Percentiles rank a stretch among this genome's conserved stretches.
These are phyloP conservation scores for Schrankia costaestrigalis DNA, from an alignment of 2,888 invertebrate species.

Conservation along the genomic window DNA sequence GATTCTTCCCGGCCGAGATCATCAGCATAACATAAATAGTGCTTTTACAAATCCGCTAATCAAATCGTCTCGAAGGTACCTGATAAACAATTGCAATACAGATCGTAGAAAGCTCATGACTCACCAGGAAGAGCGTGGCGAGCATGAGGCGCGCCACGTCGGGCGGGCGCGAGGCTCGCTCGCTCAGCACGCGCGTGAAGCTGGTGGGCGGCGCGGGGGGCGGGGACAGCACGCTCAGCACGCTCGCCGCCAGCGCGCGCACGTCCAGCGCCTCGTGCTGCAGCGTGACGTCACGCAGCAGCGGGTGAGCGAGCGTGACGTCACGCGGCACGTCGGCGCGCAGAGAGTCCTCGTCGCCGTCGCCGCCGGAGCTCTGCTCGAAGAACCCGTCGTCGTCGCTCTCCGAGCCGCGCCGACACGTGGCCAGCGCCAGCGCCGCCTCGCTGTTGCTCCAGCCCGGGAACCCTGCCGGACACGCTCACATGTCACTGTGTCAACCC, in stretches of 20 bases:
- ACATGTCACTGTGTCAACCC: background rate
- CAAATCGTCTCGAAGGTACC: too few relatives aligned
- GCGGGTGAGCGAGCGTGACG: too few relatives aligned
- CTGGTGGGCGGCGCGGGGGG: constrained; percentile 3
- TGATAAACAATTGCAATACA: too few relatives aligned
- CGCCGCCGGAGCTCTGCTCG: constrained; percentile 57
- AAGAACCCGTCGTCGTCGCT: constrained; percentile 72
- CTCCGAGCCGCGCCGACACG: constrained; percentile 22
- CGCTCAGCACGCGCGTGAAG: constrained; percentile 12
- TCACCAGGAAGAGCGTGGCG: constrained; percentile 25
- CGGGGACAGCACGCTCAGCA: constrained; percentile 29
- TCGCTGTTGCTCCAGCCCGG: constrained; percentile 37
- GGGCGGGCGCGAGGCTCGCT: constrained; percentile 2
- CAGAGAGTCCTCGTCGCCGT: constrained; percentile 5
- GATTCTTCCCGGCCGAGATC: too few relatives aligned
- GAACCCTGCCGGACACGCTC: constrained; percentile 32
- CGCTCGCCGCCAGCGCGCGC: constrained; percentile 30
- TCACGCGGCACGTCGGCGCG: constrained; percentile 26
- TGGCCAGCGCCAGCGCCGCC: constrained; percentile 13
- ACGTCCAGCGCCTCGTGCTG: constrained; percentile 36
- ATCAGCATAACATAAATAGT: too few relatives aligned
- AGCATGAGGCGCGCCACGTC: constrained; percentile 27
- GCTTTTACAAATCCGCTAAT: too few relatives aligned
- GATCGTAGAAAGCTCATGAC: too few relatives aligned
- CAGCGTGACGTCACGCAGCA: constrained; percentile 19